Base-by-base conservation (phyloP, 2,113 vertebrate species). In the Solenodon paradoxus region DNA sequence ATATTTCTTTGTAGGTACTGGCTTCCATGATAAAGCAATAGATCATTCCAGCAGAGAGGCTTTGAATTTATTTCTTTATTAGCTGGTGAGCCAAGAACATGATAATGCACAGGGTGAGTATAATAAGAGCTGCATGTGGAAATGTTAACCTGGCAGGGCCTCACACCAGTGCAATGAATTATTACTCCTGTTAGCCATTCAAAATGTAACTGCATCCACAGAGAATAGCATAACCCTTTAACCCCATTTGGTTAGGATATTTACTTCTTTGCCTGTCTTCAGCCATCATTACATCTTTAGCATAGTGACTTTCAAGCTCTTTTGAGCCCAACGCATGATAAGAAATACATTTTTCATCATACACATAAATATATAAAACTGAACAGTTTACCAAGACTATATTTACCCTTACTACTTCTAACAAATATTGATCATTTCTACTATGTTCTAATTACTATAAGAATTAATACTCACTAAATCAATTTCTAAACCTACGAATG, bases 21-120 rank as follows among this genome's bases (percentile, higher is more conserved):
- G 61, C 51, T 92, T 95, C 83, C 45, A 89, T 68, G 83, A 79
- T 69, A 89, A 96, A 97, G 75, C 68, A 75, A 92, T 89, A 32
- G 32, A 83, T 71, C 40, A 72, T 88, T 57, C 45, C 80, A 72
- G 47, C 53, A 79, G 51, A 59, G 64, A 92, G 72, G n/a, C 61
- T 61, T 69, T 80, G 69, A 59, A 78, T 91, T 94, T 77, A 59
- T 81, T 91, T 72, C 63, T 47, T 82, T 82, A 90, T 82, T 88
- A 90, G 87, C 90, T 83, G 51, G 32, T 42, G 53, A 95, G 45
- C 90, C 57, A 87, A 66, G 55, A 93, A 49, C 75, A 69, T 69
- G 26, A 47, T 45, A 89, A 82, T 13, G 53, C 59, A 92, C 74
- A 69, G 59, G n/a, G 66, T 42, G 59, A 71, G 83, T 63, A 81